Evolutionary conservation across 2,888 invertebrate genomes (phyloP), one percentile per base, ranked within the genome.

Genomic region (Boloria selene): DNA sequence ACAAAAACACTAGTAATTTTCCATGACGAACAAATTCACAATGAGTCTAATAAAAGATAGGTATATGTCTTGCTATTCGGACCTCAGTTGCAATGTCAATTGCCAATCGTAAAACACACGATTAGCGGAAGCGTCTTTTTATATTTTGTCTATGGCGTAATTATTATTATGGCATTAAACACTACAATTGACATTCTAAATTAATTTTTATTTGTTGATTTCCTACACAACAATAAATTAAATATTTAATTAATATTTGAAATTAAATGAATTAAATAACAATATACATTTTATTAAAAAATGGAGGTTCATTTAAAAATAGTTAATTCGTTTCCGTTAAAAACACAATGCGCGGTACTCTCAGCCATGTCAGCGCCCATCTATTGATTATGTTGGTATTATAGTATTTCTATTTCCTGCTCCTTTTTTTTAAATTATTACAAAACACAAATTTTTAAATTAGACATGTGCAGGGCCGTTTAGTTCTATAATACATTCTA

Each of bases 1-100:
- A 65, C 64, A 61, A 72, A 68, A 50, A 51, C 16, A 61, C 68
- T 68, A 76, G 69, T 65, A 68, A 67, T 75, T 70, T 72, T 73
- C 71, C 72, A 73, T 73, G 60, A 52, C 60, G 58, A 69, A 67
- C 62, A 61, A 70, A 69, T 64, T 55, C 38, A 65, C 42, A 47
- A 64, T 60, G 45, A 63, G 62, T 54, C 60, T 65, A 55, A 60
- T 58, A 64, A 60, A n/a, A 66, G 55, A 64, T 59, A 60, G n/a
- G 54, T 51, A 61, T 58, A 42, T 51, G 31, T 47, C 49, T 47
- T 51, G 61, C 51, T 14, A 26, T 49, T 49, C 52, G 18, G 2
- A 10, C 52, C 7, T 18, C 18, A 2, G 13, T 31, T 16, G 44
- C 54, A 67, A 58, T 61, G 64, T 61, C 61, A 64, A 62, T 64